Evolutionary conservation across 2,113 vertebrate species (phyloP).

Genomic region (Donacobius atricapilla): DNA sequence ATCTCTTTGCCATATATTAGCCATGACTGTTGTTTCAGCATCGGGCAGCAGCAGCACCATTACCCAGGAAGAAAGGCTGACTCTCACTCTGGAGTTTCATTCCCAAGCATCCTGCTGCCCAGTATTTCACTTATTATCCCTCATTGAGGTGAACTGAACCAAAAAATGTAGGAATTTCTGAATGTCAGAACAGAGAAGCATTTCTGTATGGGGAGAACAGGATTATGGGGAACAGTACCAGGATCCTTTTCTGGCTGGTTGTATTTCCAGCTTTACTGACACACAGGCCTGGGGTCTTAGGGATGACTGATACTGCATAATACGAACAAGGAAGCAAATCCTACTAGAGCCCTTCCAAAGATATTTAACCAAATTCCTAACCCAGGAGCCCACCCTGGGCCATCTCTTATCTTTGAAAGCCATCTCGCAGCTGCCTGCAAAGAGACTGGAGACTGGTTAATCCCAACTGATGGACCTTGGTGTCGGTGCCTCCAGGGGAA

Average conservation of each 20-base stretch:
- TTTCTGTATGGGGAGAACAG: neutral
- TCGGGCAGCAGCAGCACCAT: neutral
- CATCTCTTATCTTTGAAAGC: conserved; percentile 36
- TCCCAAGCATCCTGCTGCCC: neutral
- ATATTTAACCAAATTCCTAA: conserved; percentile 57
- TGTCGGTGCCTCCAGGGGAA: neutral
- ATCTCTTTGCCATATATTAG: neutral
- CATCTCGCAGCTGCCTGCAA: conserved; percentile 45
- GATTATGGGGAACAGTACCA: neutral
- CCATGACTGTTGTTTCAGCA: neutral
- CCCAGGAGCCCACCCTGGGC: neutral
- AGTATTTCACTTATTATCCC: neutral
- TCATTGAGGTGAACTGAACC: neutral
- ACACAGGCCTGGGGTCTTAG: neutral
- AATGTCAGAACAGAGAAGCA: neutral
- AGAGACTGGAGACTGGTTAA: conserved; percentile 13
- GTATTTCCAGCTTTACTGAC: neutral
- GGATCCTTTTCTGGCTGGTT: neutral
- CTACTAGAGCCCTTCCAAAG: conserved; percentile 26
- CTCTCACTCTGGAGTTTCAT: neutral
- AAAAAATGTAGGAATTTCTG: neutral
- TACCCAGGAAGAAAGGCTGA: neutral
- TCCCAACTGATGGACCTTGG: neutral
- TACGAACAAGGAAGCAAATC: conserved; percentile 15
- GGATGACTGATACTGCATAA: neutral